phyloP scores from a whole-genome alignment of 2,888 invertebrate genomes.

The Heliconius charithonia region DNA sequence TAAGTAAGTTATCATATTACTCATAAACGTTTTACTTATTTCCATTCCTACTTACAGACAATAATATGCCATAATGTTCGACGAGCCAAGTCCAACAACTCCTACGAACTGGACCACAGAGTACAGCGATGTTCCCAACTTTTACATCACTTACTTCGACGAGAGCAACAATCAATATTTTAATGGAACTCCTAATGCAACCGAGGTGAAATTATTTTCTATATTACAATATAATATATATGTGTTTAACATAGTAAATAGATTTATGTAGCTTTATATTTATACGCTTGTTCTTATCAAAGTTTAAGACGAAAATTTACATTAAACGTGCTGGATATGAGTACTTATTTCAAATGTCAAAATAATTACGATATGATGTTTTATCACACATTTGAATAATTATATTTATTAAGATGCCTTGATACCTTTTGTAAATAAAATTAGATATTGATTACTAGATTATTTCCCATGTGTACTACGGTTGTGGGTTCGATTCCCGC shows the following conservation, averaged over 20 bases:
- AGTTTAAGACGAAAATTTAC: no score
- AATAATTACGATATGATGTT: background rate
- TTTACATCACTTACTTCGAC: constrained; percentile 66
- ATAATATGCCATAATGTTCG: constrained; percentile 66
- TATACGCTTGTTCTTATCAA: no score
- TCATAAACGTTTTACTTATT: background rate
- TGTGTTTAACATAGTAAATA: no score
- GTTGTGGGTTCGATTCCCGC: no score
- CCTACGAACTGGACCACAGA: constrained; percentile 60
- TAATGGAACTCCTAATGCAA: constrained; percentile 60
- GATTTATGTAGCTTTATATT: no score
- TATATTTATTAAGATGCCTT: no score
- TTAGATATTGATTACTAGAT: no score
- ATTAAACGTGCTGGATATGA: background rate
- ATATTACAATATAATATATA: background rate
- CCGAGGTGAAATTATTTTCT: constrained; percentile 58
- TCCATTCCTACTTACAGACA: constrained; percentile 31
- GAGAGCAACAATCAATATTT: constrained; percentile 58
- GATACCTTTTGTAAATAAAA: no score
- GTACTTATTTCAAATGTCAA: background rate
- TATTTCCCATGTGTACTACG: no score
- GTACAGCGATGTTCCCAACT: constrained; percentile 56
- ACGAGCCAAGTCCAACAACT: constrained; percentile 64
- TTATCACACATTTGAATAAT: background rate
- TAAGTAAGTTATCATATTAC: background rate